A percentile compares a stretch with the other conserved stretches of the same genome.
These are phyloP conservation scores for Eupithecia pulchellata DNA, from an alignment of 2,888 invertebrate species.

Conservation along the genomic window DNA sequence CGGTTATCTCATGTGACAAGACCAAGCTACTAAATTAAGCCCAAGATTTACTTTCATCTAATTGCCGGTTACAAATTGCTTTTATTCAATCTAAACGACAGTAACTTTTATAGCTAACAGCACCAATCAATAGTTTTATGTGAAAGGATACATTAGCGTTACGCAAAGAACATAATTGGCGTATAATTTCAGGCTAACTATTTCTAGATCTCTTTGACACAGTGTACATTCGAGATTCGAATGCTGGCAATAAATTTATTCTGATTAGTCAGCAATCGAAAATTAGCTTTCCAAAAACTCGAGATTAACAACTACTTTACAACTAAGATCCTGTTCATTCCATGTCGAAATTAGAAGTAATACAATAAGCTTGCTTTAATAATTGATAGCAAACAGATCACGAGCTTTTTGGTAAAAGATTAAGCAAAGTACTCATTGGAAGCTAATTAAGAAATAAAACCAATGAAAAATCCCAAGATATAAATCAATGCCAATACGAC, in stretches of 20 bases:
- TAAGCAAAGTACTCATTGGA: constrained; percentile 19
- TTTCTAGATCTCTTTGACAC: neutral
- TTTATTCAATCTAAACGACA: constrained; percentile 37
- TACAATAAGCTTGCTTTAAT: constrained; percentile 22
- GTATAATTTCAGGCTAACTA: neutral
- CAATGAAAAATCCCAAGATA: constrained; percentile 14
- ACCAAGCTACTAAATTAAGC: constrained; percentile 32
- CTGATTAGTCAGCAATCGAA: constrained; percentile 20
- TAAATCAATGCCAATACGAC: constrained; percentile 1
- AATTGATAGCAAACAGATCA: too few species aligned
- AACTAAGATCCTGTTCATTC: neutral
- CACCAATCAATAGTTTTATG: constrained; percentile 22
- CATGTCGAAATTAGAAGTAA: constrained; percentile 18
- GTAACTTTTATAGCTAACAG: constrained; percentile 14
- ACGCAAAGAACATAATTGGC: constrained; percentile 22
- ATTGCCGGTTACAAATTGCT: constrained; percentile 36
- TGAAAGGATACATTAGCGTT: constrained; percentile 28
- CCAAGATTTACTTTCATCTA: constrained; percentile 45
- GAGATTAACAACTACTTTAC: constrained; percentile 26
- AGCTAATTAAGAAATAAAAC: constrained; percentile 22
- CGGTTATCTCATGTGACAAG: constrained; percentile 29
- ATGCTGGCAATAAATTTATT: constrained; percentile 15
- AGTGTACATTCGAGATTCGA: neutral
- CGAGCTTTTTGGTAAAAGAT: neutral
- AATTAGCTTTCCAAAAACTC: constrained; percentile 26